Percentiles rank a stretch among this genome's conserved stretches.
Conservation (phyloP, 1,140 invertebrate genomes). For the Dryas iulia region DNA sequence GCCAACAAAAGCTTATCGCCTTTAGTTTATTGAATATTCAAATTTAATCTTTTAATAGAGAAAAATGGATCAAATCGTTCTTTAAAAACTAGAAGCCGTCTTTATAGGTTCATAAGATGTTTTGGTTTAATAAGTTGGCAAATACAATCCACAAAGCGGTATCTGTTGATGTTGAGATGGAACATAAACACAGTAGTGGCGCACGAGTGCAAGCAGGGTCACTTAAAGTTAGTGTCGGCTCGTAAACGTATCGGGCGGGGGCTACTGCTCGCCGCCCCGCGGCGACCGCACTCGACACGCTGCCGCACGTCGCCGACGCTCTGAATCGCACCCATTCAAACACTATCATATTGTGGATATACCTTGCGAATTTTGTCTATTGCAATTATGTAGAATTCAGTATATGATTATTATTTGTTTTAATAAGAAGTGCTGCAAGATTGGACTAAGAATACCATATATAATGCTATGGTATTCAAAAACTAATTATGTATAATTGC, state of each 20-base stretch:
- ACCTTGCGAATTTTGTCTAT: slow-evolving; percentile 39
- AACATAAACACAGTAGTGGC: slow-evolving; percentile 66
- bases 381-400: background rate
- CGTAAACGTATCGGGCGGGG: slow-evolving; percentile 76
- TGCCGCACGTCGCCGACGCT: slow-evolving; percentile 74
- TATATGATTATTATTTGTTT: background rate
- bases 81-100: background rate
- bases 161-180: slow-evolving; percentile 71
- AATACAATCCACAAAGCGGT: slow-evolving; percentile 35
- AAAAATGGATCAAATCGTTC: background rate
- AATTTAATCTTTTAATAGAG: background rate
- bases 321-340: slow-evolving; percentile 75
- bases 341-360: slow-evolving; percentile 58
- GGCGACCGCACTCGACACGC: slow-evolving; percentile 77
- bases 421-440: background rate
- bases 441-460: background rate
- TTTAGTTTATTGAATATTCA: slow-evolving; percentile 39
- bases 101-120: background rate
- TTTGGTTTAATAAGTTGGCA: background rate
- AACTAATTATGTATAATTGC: background rate
- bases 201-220: slow-evolving; percentile 70
- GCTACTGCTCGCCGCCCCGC: slow-evolving; percentile 66
- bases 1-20: slow-evolving; percentile 47
- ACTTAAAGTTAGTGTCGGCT: slow-evolving; percentile 76
- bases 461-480: no score